Evolutionary conservation across 2,888 invertebrate species (phyloP).

Genomic region (Troides oblongomaculatus): DNA sequence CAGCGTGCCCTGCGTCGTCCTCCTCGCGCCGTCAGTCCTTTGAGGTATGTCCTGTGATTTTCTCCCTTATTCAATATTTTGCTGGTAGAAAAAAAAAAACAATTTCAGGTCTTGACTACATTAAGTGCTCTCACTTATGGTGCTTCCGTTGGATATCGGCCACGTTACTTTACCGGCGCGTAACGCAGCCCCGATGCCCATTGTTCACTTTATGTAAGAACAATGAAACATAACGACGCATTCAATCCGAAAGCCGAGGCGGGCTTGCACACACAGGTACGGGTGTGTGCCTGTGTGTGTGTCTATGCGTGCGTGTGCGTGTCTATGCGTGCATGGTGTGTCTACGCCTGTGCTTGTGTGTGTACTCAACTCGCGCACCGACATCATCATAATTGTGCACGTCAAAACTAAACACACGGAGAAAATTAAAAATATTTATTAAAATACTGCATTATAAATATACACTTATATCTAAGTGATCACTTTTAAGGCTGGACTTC

Average conservation of each 20-base stretch:
- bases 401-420: conserved; percentile 49
- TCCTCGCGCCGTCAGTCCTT: too few species aligned
- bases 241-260: conserved; percentile 22
- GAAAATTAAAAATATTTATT: conserved; percentile 69
- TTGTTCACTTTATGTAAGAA: conserved; percentile 22
- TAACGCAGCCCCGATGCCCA: background rate
- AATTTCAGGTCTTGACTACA: too few species aligned
- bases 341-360: background rate
- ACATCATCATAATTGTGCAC: background rate
- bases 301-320: too few species aligned
- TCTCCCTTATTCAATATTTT: too few species aligned
- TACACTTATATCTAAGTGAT: conserved; percentile 62
- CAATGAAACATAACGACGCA: conserved; percentile 24
- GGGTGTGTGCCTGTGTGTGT: background rate
- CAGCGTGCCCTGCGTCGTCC: too few species aligned
- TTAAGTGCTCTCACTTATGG: too few species aligned
- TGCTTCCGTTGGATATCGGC: too few species aligned
- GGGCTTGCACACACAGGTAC: conserved; percentile 10
- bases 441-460: conserved; percentile 69
- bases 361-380: conserved; percentile 16
- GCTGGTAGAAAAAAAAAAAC: too few species aligned
- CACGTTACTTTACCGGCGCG: too few species aligned
- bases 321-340: too few species aligned
- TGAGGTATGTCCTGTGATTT: too few species aligned
- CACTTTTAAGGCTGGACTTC: conserved; percentile 60